These are phyloP conservation scores for Pollachius pollachius DNA, from an alignment of 2,113 vertebrate species.

Conservation along the genomic window DNA sequence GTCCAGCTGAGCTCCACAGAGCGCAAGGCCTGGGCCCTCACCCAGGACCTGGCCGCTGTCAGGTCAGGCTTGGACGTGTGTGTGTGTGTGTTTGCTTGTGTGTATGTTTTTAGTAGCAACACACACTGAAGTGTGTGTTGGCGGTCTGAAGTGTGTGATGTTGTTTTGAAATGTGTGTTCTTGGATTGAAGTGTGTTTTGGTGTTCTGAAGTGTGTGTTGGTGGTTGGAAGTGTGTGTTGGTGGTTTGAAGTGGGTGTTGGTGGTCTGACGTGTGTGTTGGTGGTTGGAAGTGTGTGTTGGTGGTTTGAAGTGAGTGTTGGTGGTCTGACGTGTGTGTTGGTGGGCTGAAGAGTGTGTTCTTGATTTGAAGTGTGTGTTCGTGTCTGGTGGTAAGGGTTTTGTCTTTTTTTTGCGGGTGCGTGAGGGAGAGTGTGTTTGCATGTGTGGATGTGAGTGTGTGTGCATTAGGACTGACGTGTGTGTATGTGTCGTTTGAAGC, in stretches of 20 bases:
- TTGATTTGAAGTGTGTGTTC: slow-evolving; percentile 4
- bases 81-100: slow-evolving; percentile 13
- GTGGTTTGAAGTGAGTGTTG: no score
- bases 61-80: slow-evolving; percentile 63
- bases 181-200: no score
- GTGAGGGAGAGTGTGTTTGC: slow-evolving; percentile 15
- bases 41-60: slow-evolving; percentile 73
- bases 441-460: slow-evolving; percentile 15
- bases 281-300: no score
- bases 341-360: no score
- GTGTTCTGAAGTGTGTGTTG: no score
- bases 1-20: slow-evolving; percentile 74
- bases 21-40: slow-evolving; percentile 64
- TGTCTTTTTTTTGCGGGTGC: background rate
- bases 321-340: no score
- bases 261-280: no score
- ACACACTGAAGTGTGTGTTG: background rate
- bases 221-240: no score
- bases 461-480: slow-evolving; percentile 14
- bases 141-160: background rate
- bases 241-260: no score
- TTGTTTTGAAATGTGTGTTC: background rate
- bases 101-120: slow-evolving; percentile 3
- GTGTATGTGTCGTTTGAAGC: slow-evolving; percentile 31
- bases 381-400: background rate